Percentiles rank a stretch among this genome's conserved stretches.
phyloP scores from a whole-genome alignment of 2,888 invertebrate species.

The Syrphus vitripennis region DNA sequence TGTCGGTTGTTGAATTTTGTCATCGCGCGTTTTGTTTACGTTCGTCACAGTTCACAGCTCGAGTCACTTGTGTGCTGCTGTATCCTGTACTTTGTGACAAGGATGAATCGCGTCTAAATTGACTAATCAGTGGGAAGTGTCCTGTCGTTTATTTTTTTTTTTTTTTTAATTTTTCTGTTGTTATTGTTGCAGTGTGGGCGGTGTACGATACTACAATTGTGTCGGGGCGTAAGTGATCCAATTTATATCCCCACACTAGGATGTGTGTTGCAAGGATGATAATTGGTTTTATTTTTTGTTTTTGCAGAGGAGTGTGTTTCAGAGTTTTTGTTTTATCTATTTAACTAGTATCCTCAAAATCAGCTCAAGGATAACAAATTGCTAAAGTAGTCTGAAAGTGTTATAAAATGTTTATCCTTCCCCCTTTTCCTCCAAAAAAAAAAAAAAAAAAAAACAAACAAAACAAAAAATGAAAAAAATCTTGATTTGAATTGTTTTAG shows the following conservation, averaged over 20 bases:
- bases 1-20: constrained; percentile 12
- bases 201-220: constrained; percentile 16
- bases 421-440: neutral
- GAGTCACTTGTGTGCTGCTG: neutral
- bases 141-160: constrained; percentile 36
- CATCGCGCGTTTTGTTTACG: constrained; percentile 54
- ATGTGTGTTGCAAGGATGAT: constrained; percentile 47
- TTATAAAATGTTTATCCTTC: constrained; percentile 21
- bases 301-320: constrained; percentile 15
- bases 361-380: constrained; percentile 43
- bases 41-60: constrained; percentile 2
- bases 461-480: neutral
- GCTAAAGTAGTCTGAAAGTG: constrained; percentile 9
- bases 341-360: constrained; percentile 15
- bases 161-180: constrained; percentile 7
- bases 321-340: constrained; percentile 22
- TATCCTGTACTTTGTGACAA: constrained; percentile 51
- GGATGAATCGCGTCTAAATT: constrained; percentile 67
- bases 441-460: neutral
- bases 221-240: constrained; percentile 56
- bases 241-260: constrained; percentile 33
- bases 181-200: constrained; percentile 16
- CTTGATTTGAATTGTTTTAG: constrained; percentile 56
- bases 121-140: constrained; percentile 68
- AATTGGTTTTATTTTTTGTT: constrained; percentile 49